Conservation (phyloP, 2,113 vertebrate species). For the Sturnus vulgaris region DNA sequence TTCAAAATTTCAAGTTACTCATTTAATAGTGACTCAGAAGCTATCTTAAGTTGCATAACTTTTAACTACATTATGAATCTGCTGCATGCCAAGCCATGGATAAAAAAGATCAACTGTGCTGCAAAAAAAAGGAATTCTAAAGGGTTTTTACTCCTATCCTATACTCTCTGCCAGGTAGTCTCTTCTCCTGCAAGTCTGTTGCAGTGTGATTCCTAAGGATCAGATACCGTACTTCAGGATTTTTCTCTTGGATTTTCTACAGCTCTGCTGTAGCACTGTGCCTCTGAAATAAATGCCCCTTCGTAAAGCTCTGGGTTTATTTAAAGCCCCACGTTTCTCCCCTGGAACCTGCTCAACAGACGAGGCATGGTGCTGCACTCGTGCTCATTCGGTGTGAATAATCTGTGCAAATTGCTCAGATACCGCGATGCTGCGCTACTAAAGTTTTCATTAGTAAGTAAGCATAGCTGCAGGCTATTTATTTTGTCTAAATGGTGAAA, state of each 20-base stretch:
- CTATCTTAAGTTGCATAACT: background rate
- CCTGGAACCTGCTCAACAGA: background rate
- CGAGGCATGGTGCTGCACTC: background rate
- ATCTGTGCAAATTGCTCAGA: slow-evolving; percentile 6
- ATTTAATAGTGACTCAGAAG: background rate
- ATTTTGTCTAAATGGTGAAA: slow-evolving; percentile 39
- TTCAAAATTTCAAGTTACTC: background rate
- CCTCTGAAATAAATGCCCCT: background rate
- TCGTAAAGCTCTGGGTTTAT: background rate
- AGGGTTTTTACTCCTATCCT: background rate
- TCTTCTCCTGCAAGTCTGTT: background rate
- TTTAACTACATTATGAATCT: slow-evolving; percentile 2
- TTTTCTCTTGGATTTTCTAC: background rate
- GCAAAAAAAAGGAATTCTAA: background rate
- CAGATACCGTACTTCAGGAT: background rate
- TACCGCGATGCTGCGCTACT: background rate
- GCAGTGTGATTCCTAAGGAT: background rate
- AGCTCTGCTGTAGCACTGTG: background rate
- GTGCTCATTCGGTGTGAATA: background rate
- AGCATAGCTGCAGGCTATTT: slow-evolving; percentile 38
- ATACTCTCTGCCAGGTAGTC: background rate
- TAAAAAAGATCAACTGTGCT: background rate
- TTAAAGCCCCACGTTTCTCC: background rate
- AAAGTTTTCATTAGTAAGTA: slow-evolving; percentile 40
- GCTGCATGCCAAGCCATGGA: background rate